Base-by-base conservation (phyloP, 2,113 vertebrate genomes). In the Orcinus orca region DNA sequence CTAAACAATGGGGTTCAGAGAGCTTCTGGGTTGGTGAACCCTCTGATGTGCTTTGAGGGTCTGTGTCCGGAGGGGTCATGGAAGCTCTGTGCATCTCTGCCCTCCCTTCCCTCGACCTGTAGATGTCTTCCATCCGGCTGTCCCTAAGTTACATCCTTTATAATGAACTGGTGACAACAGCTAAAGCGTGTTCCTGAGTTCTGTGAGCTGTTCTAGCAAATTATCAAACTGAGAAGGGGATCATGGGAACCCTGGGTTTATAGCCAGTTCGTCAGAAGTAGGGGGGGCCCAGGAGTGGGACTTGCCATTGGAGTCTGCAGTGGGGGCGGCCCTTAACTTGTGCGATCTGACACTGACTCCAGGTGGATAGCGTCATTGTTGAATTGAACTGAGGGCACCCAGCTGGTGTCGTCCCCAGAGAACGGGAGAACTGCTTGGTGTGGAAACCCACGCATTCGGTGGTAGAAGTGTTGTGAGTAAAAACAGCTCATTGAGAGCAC, bases 21-120 rank as follows among this genome's bases (percentile, higher is more conserved):
- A 93, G 50, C 53, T 71, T 77, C 60, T 4, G n/a, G 15, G n/a
- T 8, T 92, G 50, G 36, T 21, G 58, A 65, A 71, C 60, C 44
- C 18, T 6, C 11, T 2, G 33, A 47, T 55, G 9, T 33, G 9
- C 36, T 41, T 26, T 6, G 14, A 65, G 9, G 41, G 20, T 7
- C 8, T 15, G 4, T 0, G 2, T 7, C 25, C 1, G 11, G 38
- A 80, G 15, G 41, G 20, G 8, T 1, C 20, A 21, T 3, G 0
- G 55, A 41, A 33, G 6, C 29, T 29, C 44, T 9, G 1, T 0
- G 3, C 10, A 11, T 20, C 36, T 26, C 73, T 14, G 4, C 18
- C 18, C 18, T 73, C 26, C 18, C 8, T 0, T 14, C 2, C 12
- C 25, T 20, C 5, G n/a, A 55, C 71, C 36, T 86, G 3, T 29